A percentile compares a stretch with the other conserved stretches of the same genome.
Evolutionary conservation across 2,113 vertebrate genomes (phyloP).

Genomic region (Entomyzon cyanotis): DNA sequence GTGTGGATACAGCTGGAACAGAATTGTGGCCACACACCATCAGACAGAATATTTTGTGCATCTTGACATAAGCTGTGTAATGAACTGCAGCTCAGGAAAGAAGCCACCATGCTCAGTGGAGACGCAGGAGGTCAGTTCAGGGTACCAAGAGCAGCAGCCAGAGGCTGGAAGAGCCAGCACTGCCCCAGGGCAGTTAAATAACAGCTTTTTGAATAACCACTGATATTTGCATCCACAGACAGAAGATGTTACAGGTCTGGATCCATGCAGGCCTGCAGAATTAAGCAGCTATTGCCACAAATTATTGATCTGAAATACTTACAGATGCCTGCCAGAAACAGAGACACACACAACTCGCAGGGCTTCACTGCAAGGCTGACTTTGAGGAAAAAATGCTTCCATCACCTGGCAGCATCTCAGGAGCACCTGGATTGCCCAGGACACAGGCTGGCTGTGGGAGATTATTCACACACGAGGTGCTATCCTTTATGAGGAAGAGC

Average conservation of each 20-base stretch:
- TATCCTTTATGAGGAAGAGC: neutral
- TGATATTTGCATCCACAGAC: neutral
- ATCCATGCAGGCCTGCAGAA: neutral
- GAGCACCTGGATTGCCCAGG: neutral
- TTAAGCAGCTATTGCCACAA: neutral
- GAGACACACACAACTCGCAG: neutral
- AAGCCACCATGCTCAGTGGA: neutral
- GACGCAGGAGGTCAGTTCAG: neutral
- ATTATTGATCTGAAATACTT: neutral
- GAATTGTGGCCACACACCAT: neutral
- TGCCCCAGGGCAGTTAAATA: neutral
- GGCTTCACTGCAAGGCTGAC: neutral
- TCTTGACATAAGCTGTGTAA: neutral
- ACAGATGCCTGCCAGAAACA: neutral
- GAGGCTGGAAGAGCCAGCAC: neutral
- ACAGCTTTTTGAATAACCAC: neutral
- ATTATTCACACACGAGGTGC: fast-evolving
- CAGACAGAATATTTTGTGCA: neutral
- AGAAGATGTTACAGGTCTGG: neutral
- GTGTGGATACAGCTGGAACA: neutral
- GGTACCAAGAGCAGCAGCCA: neutral
- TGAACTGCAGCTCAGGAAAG: neutral
- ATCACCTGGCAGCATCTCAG: neutral
- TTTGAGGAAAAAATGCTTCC: neutral
- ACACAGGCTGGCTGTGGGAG: neutral